Percentiles rank a stretch among this genome's conserved stretches.
These are phyloP conservation scores for Tapirus terrestris DNA, from an alignment of 2,113 vertebrate genomes.

Conservation along the genomic window DNA sequence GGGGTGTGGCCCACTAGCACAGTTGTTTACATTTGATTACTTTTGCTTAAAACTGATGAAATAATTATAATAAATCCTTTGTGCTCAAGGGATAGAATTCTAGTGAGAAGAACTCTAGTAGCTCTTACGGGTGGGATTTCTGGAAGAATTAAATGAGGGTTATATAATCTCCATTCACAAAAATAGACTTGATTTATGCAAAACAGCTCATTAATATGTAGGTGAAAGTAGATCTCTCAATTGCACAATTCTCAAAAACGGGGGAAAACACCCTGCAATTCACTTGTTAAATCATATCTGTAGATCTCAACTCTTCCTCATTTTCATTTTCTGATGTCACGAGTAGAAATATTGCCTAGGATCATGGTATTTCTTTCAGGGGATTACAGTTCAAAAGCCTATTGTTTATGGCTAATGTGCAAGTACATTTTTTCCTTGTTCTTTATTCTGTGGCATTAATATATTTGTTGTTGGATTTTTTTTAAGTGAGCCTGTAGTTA, in stretches of 20 bases:
- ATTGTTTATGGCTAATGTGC: not conserved
- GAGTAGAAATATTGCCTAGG: not conserved
- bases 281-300: not conserved
- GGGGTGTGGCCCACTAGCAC: not conserved
- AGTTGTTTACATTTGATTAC: conserved; percentile 75
- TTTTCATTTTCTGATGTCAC: not conserved
- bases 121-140: conserved; percentile 30
- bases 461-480: not conserved
- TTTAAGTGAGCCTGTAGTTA: not conserved
- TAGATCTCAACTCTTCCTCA: not conserved
- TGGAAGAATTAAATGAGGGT: conserved; percentile 54
- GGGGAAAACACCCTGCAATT: not conserved
- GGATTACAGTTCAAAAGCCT: not conserved
- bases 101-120: conserved; percentile 27
- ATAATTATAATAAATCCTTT: conserved; percentile 82
- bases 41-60: conserved; percentile 81
- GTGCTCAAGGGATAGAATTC: conserved; percentile 49
- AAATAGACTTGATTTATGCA: conserved; percentile 59
- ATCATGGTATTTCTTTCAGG: not conserved
- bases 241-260: not conserved
- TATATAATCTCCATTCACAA: conserved; percentile 70
- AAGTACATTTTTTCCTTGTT: not conserved
- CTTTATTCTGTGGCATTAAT: not conserved
- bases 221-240: not conserved
- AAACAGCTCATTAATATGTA: conserved; percentile 52